Conservation (phyloP, 2,797 vertebrate genomes). For the Pristis pectinata region DNA sequence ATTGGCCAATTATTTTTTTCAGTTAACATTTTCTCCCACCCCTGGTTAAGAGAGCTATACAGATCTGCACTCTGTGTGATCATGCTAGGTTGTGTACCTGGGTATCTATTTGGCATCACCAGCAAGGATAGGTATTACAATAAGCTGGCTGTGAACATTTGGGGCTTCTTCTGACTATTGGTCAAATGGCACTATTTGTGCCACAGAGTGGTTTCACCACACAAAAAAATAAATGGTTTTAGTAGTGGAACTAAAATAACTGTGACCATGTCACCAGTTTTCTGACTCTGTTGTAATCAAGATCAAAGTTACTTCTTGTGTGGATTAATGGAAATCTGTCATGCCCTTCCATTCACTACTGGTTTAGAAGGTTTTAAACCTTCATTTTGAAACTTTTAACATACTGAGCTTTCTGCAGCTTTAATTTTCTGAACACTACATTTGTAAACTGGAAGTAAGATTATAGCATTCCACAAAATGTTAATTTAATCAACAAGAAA, state of each 20-base stretch:
- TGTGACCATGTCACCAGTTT: no score
- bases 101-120: no score
- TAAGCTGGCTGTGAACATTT: not conserved
- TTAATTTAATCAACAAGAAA: not conserved
- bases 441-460: not conserved
- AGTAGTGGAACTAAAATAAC: not conserved
- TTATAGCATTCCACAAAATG: no score
- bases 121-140: no score
- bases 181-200: not conserved
- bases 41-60: no score
- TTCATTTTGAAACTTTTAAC: not conserved
- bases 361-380: not conserved
- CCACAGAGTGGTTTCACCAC: not conserved
- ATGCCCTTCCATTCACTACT: not conserved
- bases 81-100: no score
- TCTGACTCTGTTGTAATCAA: not conserved
- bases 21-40: no score
- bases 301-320: no score
- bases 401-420: not conserved
- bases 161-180: no score
- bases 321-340: not conserved
- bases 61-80: no score
- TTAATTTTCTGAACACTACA: not conserved
- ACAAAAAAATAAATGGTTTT: not conserved
- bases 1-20: no score